Evolutionary conservation across 2,888 invertebrate species (phyloP), one percentile per base, ranked within the genome.

Genomic region (Corbicula japonica): DNA sequence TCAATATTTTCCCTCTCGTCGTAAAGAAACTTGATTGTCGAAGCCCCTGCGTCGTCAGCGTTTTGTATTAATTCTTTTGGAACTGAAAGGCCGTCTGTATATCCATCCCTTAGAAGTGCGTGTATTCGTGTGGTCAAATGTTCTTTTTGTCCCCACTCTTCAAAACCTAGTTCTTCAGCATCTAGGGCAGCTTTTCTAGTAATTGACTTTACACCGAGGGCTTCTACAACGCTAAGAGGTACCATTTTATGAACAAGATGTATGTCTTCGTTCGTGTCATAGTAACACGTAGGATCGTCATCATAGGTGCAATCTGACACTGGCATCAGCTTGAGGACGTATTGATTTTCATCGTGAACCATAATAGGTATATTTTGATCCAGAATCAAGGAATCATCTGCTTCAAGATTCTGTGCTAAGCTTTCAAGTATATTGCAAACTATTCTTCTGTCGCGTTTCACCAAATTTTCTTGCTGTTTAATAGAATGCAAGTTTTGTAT

Each of bases 31-130:
- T 76, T 82, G 0, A 89, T 85, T 50, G 79, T 80, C 0, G 73
- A 81, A 8, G 90, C 90, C 5, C 86, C 88, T 15, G 90, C 91
- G 76, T 90, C 91, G 76, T 91, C 91, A 28, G 90, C 90, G 83
- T 91, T 90, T 70, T 91, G 91, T 28, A 91, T 80, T 10, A 91
- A 62, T 79, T 91, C 91, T 56, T 91, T 91, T 15, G 89, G 87
- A 30, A 91, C 83, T 15, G 89, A 83, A 26, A 91, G 80, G 8
- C 91, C 91, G 81, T 91, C 91, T 26, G 83, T 86, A 78, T 91
- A 91, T n/a, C 38, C 63, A n/a, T 89, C 85, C 35, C 75, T 58
- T 3, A 90, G 76, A 1, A 91, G 69, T 18, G 73, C 74, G 23
- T 83, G 78, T 8, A 91, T 83, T 18, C 90, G 71, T 52, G 76